phyloP scores from a whole-genome alignment of 2,888 invertebrate genomes.

The Margaritifera margaritifera region DNA sequence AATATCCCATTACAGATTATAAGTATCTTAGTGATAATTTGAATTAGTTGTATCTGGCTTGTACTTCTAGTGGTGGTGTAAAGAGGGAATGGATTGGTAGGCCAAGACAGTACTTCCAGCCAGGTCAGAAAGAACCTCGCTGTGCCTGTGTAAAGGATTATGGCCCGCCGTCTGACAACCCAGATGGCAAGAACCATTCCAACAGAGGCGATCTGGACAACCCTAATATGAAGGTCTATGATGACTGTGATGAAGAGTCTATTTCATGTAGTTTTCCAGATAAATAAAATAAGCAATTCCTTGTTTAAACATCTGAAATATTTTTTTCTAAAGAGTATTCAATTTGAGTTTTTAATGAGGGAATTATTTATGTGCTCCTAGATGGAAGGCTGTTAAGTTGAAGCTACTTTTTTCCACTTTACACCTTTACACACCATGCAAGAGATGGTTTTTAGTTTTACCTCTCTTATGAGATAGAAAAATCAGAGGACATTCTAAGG shows the following conservation, averaged over 20 bases:
- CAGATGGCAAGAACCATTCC: conserved; percentile 36
- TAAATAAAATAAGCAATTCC: background rate
- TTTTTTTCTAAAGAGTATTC: background rate
- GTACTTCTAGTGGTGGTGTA: conserved; percentile 87
- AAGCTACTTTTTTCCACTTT: too few relatives aligned
- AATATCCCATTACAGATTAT: background rate
- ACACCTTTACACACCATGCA: too few relatives aligned
- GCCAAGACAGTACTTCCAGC: conserved; percentile 86
- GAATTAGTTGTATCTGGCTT: conserved; percentile 1
- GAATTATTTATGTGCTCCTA: too few relatives aligned
- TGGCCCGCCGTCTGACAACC: conserved; percentile 65
- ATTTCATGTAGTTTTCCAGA: conserved; percentile 44
- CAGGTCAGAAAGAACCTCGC: conserved; percentile 79
- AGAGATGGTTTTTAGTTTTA: too few relatives aligned
- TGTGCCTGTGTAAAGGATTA: conserved; percentile 86
- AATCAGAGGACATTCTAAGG: too few relatives aligned
- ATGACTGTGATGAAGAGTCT: conserved; percentile 66
- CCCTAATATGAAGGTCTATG: conserved; percentile 72
- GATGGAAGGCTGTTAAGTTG: too few relatives aligned
- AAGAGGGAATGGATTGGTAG: conserved; percentile 90
- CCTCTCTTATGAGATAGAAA: too few relatives aligned
- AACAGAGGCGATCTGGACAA: conserved; percentile 74
- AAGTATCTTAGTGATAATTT: background rate
- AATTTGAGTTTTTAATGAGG: too few relatives aligned
- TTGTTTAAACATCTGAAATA: too few relatives aligned